Evolutionary conservation across 2,888 invertebrate genomes (phyloP).

Genomic region (Lamellibrachia satsuma): DNA sequence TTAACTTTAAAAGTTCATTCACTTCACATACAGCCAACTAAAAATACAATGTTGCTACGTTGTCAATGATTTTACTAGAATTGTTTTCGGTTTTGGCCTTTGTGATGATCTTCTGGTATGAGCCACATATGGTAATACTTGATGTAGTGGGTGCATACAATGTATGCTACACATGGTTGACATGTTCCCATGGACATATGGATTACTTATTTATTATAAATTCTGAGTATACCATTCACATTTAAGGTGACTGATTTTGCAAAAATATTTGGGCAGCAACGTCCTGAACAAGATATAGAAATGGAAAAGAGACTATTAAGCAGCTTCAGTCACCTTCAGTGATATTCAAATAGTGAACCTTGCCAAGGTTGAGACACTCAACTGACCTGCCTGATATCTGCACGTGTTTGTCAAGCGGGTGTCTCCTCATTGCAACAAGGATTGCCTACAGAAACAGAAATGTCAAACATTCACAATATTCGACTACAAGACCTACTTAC

Average conservation of each 20-base stretch:
- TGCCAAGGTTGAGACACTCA: neutral
- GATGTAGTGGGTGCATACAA: too few relatives aligned
- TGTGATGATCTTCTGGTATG: neutral
- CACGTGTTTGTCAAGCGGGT: slow-evolving; percentile 86
- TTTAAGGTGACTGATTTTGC: neutral
- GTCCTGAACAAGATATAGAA: too few relatives aligned
- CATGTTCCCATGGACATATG: neutral
- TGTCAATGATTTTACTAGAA: neutral
- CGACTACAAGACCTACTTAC: neutral
- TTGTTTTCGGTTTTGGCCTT: neutral
- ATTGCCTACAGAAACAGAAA: slow-evolving; percentile 70
- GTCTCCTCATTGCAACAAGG: slow-evolving; percentile 88
- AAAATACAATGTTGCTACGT: neutral
- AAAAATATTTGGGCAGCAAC: too few relatives aligned
- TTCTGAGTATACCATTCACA: neutral
- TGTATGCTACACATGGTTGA: neutral
- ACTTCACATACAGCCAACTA: neutral
- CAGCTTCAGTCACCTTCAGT: too few relatives aligned
- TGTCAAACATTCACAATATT: slow-evolving; percentile 22
- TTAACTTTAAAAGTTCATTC: neutral
- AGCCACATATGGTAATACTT: neutral
- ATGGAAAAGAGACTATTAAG: too few relatives aligned
- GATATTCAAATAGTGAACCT: too few relatives aligned
- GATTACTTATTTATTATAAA: neutral
- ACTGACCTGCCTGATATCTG: slow-evolving; percentile 76